These are phyloP conservation scores for Notothenia rossii DNA, from an alignment of 2,113 vertebrate genomes.

Conservation along the genomic window DNA sequence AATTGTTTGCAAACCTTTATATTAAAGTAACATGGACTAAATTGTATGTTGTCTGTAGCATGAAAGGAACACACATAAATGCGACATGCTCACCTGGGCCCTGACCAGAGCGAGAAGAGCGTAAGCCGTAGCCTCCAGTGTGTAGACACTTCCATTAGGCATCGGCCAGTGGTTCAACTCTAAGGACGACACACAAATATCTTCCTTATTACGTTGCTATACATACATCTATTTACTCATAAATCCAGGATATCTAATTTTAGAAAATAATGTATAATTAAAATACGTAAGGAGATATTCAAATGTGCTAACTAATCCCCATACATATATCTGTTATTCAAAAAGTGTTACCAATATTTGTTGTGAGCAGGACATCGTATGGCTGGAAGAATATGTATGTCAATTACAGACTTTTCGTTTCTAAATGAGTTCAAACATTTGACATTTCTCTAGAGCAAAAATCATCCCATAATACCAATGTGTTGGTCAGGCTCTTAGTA, in stretches of 20 bases:
- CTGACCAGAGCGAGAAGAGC: conserved; percentile 88
- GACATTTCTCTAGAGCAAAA: not conserved
- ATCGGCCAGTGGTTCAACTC: conserved; percentile 83
- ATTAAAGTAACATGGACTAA: no score
- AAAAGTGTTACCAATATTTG: not conserved
- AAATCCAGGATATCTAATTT: not conserved
- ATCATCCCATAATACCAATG: not conserved
- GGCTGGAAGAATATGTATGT: not conserved
- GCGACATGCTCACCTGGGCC: conserved; percentile 49
- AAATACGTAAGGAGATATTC: not conserved
- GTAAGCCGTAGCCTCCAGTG: conserved; percentile 91
- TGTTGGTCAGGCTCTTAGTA: not conserved
- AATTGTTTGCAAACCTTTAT: no score
- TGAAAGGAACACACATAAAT: not conserved
- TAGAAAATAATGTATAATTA: not conserved
- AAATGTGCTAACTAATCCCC: not conserved
- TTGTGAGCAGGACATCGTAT: not conserved
- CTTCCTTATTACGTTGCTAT: not conserved
- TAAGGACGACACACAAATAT: conserved; percentile 51
- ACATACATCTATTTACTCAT: not conserved
- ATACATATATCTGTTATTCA: not conserved
- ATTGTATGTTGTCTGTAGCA: not conserved
- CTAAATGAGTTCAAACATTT: not conserved
- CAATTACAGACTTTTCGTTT: not conserved
- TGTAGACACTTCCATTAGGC: conserved; percentile 73